Base-by-base conservation (phyloP, 1,140 invertebrate species). In the Magallana gigas region DNA sequence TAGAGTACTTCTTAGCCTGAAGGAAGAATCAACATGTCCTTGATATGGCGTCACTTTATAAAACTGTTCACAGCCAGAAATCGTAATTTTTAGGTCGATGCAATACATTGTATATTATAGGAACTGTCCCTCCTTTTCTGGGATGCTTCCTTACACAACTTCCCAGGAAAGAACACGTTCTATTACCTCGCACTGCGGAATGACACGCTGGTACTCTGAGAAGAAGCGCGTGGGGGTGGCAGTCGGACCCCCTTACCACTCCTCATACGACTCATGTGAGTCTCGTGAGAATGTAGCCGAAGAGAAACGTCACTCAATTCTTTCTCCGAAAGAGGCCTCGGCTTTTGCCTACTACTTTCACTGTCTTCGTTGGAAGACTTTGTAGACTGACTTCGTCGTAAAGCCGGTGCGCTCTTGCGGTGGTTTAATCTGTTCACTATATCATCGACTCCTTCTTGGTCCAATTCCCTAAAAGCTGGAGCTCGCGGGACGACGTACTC, bases 401-500 rank as follows among this genome's bases (percentile, higher is more conserved):
- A 29, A 76, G 68, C 18, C 23, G 68, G 68, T 76, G 68, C 68
- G 18, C 68, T 76, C 36, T 76, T 76, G 68, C 9, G 68, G 14
- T 76, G 68, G 68, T 76, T 76, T 23, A 76, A 29, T 29, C 68
- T 76, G 5, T 1, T 76, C 3, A 76, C 68, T 23, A 76, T 76
- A 12, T 76, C 68, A 18, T 76, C 68, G 23, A 76, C 11, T 29
- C 68, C 68, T 12, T 76, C 68, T 23, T 76, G 68, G 68, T 76
- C 68, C 23, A 76, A 29, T 29, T 76, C 68, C 8, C 68, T 76
- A 29, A 76, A 76, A 8, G 68, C 68, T 9, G 68, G 68, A 29
- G 68, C 68, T 36, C 68, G 68, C 14, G 68, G 68, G 36, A 76
- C 68, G 68, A 76, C 68, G 11, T 76, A 76, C 23, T 76, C 68